Conservation (phyloP, 2,113 vertebrate species). For the Cyprinus carpio region DNA sequence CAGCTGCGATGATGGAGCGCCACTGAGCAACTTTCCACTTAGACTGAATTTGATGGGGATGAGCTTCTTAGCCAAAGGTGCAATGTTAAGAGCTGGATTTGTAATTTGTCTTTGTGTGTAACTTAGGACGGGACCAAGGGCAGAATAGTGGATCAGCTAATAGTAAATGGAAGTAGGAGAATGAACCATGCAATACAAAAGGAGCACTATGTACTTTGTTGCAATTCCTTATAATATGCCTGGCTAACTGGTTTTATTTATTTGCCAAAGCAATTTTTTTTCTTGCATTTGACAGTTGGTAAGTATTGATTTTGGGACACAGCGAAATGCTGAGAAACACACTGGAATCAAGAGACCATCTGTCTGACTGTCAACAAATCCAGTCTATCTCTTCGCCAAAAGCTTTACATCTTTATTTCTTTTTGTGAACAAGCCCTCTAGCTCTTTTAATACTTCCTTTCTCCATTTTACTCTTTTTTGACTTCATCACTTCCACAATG, state of each 20-base stretch:
- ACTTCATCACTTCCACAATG: not conserved
- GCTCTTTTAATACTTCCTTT: not conserved
- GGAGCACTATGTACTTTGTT: not conserved
- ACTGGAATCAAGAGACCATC: not conserved
- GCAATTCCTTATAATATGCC: not conserved
- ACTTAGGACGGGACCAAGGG: not conserved
- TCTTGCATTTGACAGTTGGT: not conserved
- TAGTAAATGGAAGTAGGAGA: not conserved
- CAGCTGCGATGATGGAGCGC: not conserved
- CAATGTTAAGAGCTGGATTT: not conserved
- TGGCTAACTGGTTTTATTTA: not conserved
- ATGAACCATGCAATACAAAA: not conserved
- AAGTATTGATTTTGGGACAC: not conserved
- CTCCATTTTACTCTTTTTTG: not conserved
- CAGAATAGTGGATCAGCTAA: not conserved
- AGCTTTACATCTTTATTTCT: not conserved
- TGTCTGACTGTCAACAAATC: not conserved
- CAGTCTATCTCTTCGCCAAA: not conserved
- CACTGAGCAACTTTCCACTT: slow-evolving; percentile 3
- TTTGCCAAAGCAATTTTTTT: not conserved
- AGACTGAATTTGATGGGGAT: not conserved
- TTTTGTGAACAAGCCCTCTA: not conserved
- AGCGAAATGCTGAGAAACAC: not conserved
- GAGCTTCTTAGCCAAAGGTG: not conserved
- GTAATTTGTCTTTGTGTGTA: not conserved